Evolutionary conservation across 2,888 invertebrate genomes (phyloP), one percentile per base, ranked within the genome.

Genomic region (Sinhomidia bicolor): DNA sequence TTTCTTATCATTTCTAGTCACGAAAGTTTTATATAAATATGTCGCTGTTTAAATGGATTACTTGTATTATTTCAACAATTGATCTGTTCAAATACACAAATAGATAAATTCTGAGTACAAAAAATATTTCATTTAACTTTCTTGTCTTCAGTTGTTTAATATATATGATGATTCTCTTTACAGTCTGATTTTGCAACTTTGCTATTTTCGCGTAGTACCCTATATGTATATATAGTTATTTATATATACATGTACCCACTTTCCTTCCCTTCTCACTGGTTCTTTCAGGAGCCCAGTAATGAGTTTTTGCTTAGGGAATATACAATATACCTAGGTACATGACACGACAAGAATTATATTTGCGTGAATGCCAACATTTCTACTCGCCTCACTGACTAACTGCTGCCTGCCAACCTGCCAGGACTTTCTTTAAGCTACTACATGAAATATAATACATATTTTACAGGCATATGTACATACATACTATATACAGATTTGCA

Each of bases 341-440:
- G 68, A 36, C 17, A 80, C 81, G 23, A 62, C 47, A 20, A 54
- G 23, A 36, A n/a, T n/a, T 17, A 23, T 81, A 44, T 9, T 85
- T 65, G 85, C 78, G 65, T 51, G 76, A 85, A 85, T 85, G 79
- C 85, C 85, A 85, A 79, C 79, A 85, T 85, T 85, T 76, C 29
- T 84, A 29, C 44, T 74, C 76, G 76, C 47, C 76, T 76, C 76
- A 84, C 51, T 82, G 82, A 82, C 84, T 84, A 57, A 71, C 83
- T 84, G 17, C 84, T 60, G 84, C 44, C 60, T 80, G 80, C 60
- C 51, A 47, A 51, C 51, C 62, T 62, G 76, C 60, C 76, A 76
- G 41, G 20, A 80, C 23, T 26, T 65, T 68, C 71, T n/a, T 41
- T 54, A 76, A 76, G 26, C 57, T 76, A 62, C 32, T 41, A 32